These are phyloP conservation scores for Phyllostomus discolor DNA, from an alignment of 2,113 vertebrate genomes.

Conservation along the genomic window DNA sequence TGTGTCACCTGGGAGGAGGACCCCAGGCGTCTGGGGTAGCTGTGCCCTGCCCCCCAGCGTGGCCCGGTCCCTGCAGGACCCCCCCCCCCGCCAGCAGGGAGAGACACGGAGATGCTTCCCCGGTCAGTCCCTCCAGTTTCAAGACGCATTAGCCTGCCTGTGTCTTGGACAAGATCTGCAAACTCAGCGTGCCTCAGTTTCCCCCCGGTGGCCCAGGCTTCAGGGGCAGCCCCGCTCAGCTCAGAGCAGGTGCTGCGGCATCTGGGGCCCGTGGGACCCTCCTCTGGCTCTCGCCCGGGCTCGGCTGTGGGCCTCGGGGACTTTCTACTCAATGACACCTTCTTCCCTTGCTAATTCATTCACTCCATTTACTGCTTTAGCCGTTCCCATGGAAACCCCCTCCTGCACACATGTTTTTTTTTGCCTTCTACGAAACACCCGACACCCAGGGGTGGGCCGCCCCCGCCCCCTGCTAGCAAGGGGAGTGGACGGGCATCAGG, in stretches of 20 bases:
- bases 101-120: fast-evolving
- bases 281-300: background rate
- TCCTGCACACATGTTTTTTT: fast-evolving
- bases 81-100: background rate
- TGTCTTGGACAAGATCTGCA: too few species aligned
- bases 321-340: fast-evolving
- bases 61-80: background rate
- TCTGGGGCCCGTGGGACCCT: fast-evolving
- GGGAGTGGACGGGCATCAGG: background rate
- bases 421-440: background rate
- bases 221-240: background rate
- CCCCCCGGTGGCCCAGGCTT: background rate
- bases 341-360: background rate
- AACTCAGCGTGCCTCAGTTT: fast-evolving
- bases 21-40: background rate
- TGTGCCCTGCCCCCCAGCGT: fast-evolving
- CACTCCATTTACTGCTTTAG: fast-evolving
- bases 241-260: fast-evolving
- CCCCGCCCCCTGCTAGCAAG: background rate
- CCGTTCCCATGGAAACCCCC: fast-evolving
- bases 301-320: fast-evolving
- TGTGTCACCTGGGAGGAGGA: fast-evolving
- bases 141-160: too few species aligned
- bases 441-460: background rate
- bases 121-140: background rate